phyloP scores from a whole-genome alignment of 2,797 vertebrate species.

The Thamnophis elegans region DNA sequence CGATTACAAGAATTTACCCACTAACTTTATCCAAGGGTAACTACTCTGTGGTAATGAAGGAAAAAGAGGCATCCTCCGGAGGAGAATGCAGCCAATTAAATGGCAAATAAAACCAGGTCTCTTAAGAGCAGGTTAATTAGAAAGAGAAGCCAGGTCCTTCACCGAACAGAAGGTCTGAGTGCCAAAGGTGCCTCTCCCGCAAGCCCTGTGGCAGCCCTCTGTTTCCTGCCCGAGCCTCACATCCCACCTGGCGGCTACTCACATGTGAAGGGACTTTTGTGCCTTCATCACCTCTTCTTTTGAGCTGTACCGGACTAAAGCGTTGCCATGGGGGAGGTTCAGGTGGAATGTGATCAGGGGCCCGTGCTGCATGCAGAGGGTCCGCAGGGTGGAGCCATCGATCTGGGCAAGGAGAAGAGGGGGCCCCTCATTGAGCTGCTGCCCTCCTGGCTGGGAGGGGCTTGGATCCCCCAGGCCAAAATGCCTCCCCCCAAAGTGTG shows the following conservation, averaged over 20 bases:
- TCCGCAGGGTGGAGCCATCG: conserved; percentile 87
- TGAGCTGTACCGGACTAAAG: conserved; percentile 89
- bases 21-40: neutral
- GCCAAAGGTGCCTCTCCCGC: neutral
- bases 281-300: conserved; percentile 91
- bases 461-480: neutral
- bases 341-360: conserved; percentile 92
- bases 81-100: neutral
- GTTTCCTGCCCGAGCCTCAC: neutral
- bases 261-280: conserved; percentile 93
- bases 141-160: neutral
- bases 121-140: neutral
- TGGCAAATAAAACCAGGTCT: neutral
- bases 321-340: conserved; percentile 87
- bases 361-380: conserved; percentile 92
- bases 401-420: conserved; percentile 68
- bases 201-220: neutral
- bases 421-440: neutral
- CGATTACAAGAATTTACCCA: too few species aligned
- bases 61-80: neutral
- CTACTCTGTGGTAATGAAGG: neutral
- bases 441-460: neutral
- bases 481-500: rapidly evolving
- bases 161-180: too few species aligned
- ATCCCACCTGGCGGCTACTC: conserved; percentile 56